A percentile compares a stretch with the other conserved stretches of the same genome.
Conservation (phyloP, 2,888 invertebrate species). For the Eudasyphora cyanicolor region DNA sequence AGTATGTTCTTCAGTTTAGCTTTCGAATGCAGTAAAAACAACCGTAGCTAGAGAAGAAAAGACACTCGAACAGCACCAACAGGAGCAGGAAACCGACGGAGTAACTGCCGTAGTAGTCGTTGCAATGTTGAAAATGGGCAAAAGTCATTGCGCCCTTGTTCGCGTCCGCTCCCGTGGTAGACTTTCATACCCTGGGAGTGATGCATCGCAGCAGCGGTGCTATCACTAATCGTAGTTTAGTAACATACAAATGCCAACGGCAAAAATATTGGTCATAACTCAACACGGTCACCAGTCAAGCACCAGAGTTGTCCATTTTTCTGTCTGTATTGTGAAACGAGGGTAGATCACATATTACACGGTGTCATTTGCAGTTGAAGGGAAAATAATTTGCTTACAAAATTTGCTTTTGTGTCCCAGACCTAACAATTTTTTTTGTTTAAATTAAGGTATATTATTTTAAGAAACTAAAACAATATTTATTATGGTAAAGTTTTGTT, state of each 20-base stretch:
- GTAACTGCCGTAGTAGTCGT: not conserved
- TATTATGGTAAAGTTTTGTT: too few relatives aligned
- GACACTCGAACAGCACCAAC: not conserved
- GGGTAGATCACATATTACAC: too few relatives aligned
- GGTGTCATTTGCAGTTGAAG: too few relatives aligned
- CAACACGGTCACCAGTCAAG: constrained; percentile 36
- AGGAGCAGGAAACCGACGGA: too few relatives aligned
- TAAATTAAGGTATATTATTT: too few relatives aligned
- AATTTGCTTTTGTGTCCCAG: too few relatives aligned
- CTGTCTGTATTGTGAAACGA: not conserved
- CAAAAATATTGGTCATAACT: constrained; percentile 40
- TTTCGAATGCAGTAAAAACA: not conserved
- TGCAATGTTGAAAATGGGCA: not conserved
- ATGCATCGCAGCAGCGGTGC: not conserved
- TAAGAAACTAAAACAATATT: too few relatives aligned
- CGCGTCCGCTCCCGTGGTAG: not conserved
- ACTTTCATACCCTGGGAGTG: not conserved
- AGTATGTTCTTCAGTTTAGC: not conserved
- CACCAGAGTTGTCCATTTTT: not conserved
- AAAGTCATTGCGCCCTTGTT: not conserved
- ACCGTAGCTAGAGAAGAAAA: not conserved
- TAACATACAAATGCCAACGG: constrained; percentile 4
- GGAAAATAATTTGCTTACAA: too few relatives aligned
- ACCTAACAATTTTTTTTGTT: too few relatives aligned
- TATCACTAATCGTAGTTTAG: constrained; percentile 27